These are phyloP conservation scores for Acipenser transmontanus DNA, from an alignment of 2,797 vertebrate species.

Conservation along the genomic window DNA sequence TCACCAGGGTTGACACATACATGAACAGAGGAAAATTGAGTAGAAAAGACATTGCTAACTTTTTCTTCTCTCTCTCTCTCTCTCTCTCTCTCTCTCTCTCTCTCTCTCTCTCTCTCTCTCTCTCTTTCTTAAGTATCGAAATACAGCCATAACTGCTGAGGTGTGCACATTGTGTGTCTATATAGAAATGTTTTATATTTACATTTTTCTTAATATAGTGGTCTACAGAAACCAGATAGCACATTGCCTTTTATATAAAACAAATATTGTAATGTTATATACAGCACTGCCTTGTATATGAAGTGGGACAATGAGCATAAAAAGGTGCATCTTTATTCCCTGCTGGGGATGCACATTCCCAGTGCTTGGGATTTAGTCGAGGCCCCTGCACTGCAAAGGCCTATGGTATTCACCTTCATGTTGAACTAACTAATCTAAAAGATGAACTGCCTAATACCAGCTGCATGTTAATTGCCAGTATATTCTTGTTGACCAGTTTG, in stretches of 20 bases:
- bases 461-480: constrained; percentile 1
- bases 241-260: too few species aligned
- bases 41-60: background rate
- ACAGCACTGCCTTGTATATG: too few species aligned
- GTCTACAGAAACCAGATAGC: too few species aligned
- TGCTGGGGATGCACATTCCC: too few species aligned
- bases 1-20: too few species aligned
- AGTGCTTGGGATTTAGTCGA: too few species aligned
- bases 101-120: constrained; percentile 3
- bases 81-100: constrained; percentile 10
- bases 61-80: background rate
- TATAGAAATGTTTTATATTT: constrained; percentile 24
- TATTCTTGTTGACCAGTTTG: background rate
- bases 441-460: constrained; percentile 5
- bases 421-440: background rate
- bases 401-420: too few species aligned
- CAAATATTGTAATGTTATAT: too few species aligned
- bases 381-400: too few species aligned
- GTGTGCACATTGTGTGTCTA: constrained; percentile 30
- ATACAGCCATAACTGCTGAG: too few species aligned
- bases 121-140: background rate
- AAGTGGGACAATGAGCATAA: too few species aligned
- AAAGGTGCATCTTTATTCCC: too few species aligned
- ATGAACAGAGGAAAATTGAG: background rate
- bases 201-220: constrained; percentile 1